Base-by-base conservation (phyloP, 2,113 vertebrate genomes). In the Castor canadensis region DNA sequence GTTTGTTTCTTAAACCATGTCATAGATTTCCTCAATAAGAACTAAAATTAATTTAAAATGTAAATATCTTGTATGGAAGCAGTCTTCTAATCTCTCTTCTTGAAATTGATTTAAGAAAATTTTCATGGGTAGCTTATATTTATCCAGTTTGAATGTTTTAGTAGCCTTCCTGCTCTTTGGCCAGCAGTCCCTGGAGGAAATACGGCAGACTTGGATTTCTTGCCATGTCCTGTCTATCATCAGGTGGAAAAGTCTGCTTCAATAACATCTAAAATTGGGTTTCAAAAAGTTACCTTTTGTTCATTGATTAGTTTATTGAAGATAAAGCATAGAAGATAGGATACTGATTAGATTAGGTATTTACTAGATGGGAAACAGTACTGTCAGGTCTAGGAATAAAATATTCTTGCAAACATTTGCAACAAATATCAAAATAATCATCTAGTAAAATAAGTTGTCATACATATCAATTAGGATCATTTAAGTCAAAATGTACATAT, bases 351-450 rank as follows among this genome's bases (percentile, higher is more conserved):
- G 9, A 69, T 87, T 60, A 79, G 16, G 6, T 62, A 87, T 71
- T 4, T 67, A 56, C 43, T 60, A 81, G 2, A 52, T 58, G 20
- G 7, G 20, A 84, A 79, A 86, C 22, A 20, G 5, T n/a, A 91
- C n/a, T 84, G 60, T 56, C 17, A 88, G 16, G 24, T 49, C n/a
- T 66, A 79, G 94, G 2, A 49, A 60, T 17, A 85, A 94, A 73
- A 84, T 92, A 69, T 32, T 87, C 62, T 87, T 58, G 71, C 86
- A 52, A 90, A 67, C 35, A 52, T 22, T 72, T 87, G 75, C 84
- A 13, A 15, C 79, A 58, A 73, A 38, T 62, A 49, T 9, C 8
- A 75, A 72, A 86, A 89, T 88, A 62, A 81, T 72, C 83, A 58
- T 24, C 20, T 49, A 66, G 32, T 80, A 79, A 81, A 54, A 52